Evolutionary conservation across 2,113 vertebrate species (phyloP).

Genomic region (Dipodomys ordii): DNA sequence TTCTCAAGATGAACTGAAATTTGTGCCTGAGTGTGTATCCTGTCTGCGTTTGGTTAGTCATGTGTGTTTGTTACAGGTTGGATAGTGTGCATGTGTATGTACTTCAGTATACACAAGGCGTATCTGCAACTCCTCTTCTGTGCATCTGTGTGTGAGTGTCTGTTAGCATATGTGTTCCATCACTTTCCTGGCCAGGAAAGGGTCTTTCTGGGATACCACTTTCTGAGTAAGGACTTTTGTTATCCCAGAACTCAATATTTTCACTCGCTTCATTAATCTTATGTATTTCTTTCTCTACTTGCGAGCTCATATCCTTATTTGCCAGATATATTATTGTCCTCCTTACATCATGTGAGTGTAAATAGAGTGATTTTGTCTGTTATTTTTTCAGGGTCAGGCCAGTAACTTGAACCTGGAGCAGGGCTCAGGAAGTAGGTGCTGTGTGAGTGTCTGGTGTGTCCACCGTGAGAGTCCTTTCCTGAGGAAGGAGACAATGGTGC

Average conservation of each 20-base stretch:
- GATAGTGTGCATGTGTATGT: background rate
- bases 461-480: background rate
- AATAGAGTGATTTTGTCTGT: rapidly evolving
- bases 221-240: background rate
- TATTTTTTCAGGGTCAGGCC: too few relatives aligned
- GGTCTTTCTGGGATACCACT: background rate
- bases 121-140: background rate
- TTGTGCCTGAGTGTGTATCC: too few relatives aligned
- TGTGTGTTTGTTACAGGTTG: background rate
- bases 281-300: too few relatives aligned
- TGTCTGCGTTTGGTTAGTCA: too few relatives aligned
- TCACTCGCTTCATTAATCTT: rapidly evolving
- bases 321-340: rapidly evolving
- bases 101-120: rapidly evolving
- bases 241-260: rapidly evolving
- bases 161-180: too few relatives aligned
- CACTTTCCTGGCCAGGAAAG: background rate
- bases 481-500: rapidly evolving
- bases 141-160: background rate
- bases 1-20: too few relatives aligned
- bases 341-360: rapidly evolving
- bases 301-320: rapidly evolving
- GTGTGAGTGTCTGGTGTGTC: too few relatives aligned
- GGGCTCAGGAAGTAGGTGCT: background rate
- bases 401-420: rapidly evolving